Conservation (phyloP, 2,888 invertebrate species). For the Metalampra italica region DNA sequence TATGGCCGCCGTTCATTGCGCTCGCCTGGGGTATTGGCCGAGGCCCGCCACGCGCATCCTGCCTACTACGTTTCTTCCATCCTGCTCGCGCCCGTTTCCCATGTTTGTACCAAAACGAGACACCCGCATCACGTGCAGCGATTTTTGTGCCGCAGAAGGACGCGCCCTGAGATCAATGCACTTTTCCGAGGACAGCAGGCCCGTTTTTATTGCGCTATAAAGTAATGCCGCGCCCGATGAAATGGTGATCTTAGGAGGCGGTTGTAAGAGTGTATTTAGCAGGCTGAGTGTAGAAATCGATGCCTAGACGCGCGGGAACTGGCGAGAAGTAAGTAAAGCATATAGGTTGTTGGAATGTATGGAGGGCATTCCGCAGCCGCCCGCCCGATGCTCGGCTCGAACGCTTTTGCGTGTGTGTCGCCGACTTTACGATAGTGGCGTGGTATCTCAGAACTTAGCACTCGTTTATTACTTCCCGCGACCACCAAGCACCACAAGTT, state of each 20-base stretch:
- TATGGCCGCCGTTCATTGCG: slow-evolving; percentile 74
- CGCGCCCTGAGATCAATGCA: slow-evolving; percentile 75
- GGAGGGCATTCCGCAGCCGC: slow-evolving; percentile 47
- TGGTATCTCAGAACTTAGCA: too few relatives aligned
- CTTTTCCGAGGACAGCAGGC: slow-evolving; percentile 74
- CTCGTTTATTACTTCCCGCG: too few relatives aligned
- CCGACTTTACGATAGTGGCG: too few relatives aligned
- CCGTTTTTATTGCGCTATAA: slow-evolving; percentile 66
- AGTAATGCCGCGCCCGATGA: slow-evolving; percentile 27
- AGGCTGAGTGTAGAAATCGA: slow-evolving; percentile 33
- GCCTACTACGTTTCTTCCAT: slow-evolving; percentile 64
- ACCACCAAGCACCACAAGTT: too few relatives aligned
- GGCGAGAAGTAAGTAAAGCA: slow-evolving; percentile 59
- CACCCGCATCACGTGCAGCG: slow-evolving; percentile 64
- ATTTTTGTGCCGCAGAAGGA: slow-evolving; percentile 75
- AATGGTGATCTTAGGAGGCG: slow-evolving; percentile 52
- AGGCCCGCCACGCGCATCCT: slow-evolving; percentile 71
- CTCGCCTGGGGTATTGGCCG: slow-evolving; percentile 75
- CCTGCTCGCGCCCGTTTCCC: slow-evolving; percentile 51
- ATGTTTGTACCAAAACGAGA: slow-evolving; percentile 53
- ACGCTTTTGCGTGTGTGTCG: background rate
- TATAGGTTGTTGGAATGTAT: slow-evolving; percentile 20
- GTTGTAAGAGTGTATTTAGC: slow-evolving; percentile 52
- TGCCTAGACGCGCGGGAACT: slow-evolving; percentile 71
- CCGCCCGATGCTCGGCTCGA: slow-evolving; percentile 19